phyloP scores from a whole-genome alignment of 2,797 vertebrate genomes.

The Esox lucius region DNA sequence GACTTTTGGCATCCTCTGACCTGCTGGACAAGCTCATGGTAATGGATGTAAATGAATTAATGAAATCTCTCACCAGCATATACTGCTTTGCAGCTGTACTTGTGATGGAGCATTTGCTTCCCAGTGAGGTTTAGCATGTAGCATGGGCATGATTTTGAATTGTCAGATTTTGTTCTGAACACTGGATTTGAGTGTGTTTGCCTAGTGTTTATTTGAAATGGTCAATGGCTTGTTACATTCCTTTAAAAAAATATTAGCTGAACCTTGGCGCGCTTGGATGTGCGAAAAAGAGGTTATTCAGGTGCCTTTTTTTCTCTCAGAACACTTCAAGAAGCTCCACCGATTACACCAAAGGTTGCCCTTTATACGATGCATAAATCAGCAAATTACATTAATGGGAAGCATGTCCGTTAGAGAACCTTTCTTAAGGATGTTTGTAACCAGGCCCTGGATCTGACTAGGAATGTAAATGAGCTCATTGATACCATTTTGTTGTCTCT shows the following conservation, averaged over 20 bases:
- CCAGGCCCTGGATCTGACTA: too few relatives aligned
- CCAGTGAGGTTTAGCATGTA: not conserved
- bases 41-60: too few relatives aligned
- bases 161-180: not conserved
- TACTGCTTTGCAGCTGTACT: too few relatives aligned
- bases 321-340: not conserved
- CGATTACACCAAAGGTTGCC: not conserved
- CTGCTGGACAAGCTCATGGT: too few relatives aligned
- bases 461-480: too few relatives aligned
- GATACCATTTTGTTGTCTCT: too few relatives aligned
- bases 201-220: not conserved
- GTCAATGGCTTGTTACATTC: not conserved
- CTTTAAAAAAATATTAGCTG: not conserved
- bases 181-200: not conserved
- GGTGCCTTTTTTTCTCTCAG: not conserved
- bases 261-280: not conserved
- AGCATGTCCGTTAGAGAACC: not conserved
- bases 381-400: not conserved
- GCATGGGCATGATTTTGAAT: conserved; percentile 5
- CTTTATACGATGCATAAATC: not conserved
- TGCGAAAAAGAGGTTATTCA: not conserved
- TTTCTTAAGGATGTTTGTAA: not conserved
- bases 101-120: not conserved
- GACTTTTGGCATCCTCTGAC: too few relatives aligned
- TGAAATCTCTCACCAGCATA: too few relatives aligned